Conservation (phyloP, 2,888 invertebrate species). For the Ophonus ardosiacus region DNA sequence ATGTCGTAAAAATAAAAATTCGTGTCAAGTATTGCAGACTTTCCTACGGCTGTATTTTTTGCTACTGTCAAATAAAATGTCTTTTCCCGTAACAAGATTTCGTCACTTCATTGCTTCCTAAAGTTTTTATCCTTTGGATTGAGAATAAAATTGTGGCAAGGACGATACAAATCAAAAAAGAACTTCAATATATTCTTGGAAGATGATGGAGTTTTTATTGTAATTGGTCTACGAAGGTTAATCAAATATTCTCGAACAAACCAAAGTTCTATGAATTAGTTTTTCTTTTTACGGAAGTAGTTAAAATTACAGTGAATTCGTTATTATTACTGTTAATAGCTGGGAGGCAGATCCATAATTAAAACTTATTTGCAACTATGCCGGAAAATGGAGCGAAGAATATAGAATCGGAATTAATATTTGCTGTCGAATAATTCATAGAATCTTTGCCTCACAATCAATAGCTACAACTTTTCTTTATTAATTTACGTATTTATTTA, state of each 20-base stretch:
- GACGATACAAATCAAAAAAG: slow-evolving; percentile 34
- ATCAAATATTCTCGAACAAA: not conserved
- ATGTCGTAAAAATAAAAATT: slow-evolving; percentile 46
- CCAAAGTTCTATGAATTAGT: not conserved
- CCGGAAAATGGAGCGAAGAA: not conserved
- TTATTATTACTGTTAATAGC: not conserved
- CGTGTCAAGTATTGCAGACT: slow-evolving; percentile 40
- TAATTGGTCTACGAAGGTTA: not conserved
- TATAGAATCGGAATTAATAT: not conserved
- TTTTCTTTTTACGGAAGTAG: not conserved
- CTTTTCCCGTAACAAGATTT: slow-evolving; percentile 60
- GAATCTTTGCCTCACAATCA: not conserved
- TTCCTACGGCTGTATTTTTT: slow-evolving; percentile 47
- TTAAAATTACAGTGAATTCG: not conserved
- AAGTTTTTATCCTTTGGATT: slow-evolving; percentile 50
- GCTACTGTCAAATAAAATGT: slow-evolving; percentile 53
- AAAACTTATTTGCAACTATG: not conserved
- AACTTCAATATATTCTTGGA: not conserved
- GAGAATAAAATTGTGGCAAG: slow-evolving; percentile 39
- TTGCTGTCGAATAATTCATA: not conserved
- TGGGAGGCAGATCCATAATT: not conserved
- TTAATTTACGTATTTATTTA: too few relatives aligned
- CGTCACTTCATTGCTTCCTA: slow-evolving; percentile 58
- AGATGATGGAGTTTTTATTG: not conserved
- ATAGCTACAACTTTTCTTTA: not conserved